These are phyloP conservation scores for Acanthisitta chloris DNA, from an alignment of 2,113 vertebrate genomes.

Conservation along the genomic window DNA sequence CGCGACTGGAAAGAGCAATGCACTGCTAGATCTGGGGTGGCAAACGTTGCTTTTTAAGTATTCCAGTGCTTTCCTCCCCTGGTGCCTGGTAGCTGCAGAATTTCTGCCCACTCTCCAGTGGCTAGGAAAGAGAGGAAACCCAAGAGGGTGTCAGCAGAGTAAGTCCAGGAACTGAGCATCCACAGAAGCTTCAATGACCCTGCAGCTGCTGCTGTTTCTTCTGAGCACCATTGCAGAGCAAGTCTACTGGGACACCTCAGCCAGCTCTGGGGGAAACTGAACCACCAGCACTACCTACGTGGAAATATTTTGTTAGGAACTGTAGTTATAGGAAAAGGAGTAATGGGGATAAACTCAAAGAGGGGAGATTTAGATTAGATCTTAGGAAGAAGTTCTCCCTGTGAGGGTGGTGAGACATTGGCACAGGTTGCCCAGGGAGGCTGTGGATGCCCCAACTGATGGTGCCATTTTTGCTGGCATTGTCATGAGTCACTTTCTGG, in stretches of 20 bases:
- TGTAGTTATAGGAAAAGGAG: too few species aligned
- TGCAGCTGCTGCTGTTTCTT: neutral
- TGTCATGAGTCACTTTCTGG: neutral
- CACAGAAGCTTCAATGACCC: neutral
- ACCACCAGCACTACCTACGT: neutral
- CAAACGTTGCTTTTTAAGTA: constrained; percentile 38
- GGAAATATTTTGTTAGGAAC: too few species aligned
- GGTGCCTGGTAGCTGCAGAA: neutral
- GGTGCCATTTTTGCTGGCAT: neutral
- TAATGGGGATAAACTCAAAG: too few species aligned
- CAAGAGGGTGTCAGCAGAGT: neutral
- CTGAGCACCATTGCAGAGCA: neutral
- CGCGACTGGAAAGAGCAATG: neutral
- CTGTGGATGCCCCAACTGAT: too few species aligned
- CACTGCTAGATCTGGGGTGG: neutral
- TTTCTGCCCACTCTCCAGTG: neutral
- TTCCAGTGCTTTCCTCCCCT: neutral
- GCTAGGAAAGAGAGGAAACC: neutral
- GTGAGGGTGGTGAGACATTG: too few species aligned
- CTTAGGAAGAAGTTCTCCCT: too few species aligned
- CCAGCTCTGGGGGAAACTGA: neutral
- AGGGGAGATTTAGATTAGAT: too few species aligned
- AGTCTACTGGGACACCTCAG: neutral
- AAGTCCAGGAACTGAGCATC: neutral
- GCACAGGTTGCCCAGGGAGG: too few species aligned